These are phyloP conservation scores for Trachurus trachurus DNA, from an alignment of 2,797 vertebrate species.

Conservation along the genomic window DNA sequence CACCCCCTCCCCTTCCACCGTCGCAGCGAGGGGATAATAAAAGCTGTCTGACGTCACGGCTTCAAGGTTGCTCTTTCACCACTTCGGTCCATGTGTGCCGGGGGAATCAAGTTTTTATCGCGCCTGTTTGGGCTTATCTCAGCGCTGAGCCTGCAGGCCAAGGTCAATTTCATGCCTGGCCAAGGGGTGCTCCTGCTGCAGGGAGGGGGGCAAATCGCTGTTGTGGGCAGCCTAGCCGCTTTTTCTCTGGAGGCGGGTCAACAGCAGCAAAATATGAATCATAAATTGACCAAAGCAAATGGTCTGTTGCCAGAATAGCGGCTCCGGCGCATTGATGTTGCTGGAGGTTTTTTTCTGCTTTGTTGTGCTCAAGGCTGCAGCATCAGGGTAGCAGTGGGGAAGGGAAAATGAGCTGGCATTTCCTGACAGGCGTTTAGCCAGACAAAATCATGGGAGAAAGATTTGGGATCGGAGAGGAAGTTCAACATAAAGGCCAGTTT, in stretches of 20 bases:
- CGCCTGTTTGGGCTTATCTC: constrained; percentile 72
- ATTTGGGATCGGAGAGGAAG: constrained; percentile 2
- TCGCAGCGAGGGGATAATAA: constrained; percentile 53
- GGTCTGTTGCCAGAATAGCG: constrained; percentile 20
- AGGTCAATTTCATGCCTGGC: constrained; percentile 75
- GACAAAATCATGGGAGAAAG: background rate
- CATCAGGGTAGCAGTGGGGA: background rate
- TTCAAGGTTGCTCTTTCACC: constrained; percentile 65
- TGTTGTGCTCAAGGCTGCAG: background rate
- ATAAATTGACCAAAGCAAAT: constrained; percentile 55
- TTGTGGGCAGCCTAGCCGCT: constrained; percentile 36
- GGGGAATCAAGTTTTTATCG: constrained; percentile 62
- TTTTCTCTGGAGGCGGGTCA: constrained; percentile 49
- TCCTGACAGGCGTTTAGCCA: background rate
- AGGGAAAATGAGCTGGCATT: constrained; percentile 13
- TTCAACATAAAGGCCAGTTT: background rate
- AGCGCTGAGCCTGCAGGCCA: constrained; percentile 61
- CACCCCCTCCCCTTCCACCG: background rate
- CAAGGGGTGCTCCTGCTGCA: constrained; percentile 44
- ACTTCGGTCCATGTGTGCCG: constrained; percentile 29
- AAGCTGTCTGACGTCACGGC: constrained; percentile 59
- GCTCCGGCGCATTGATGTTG: background rate
- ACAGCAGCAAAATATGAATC: constrained; percentile 56
- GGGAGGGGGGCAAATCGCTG: constrained; percentile 11
- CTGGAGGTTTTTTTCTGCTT: constrained; percentile 17